Evolutionary conservation across 2,113 vertebrate genomes (phyloP).

Genomic region (Lagopus leucura): DNA sequence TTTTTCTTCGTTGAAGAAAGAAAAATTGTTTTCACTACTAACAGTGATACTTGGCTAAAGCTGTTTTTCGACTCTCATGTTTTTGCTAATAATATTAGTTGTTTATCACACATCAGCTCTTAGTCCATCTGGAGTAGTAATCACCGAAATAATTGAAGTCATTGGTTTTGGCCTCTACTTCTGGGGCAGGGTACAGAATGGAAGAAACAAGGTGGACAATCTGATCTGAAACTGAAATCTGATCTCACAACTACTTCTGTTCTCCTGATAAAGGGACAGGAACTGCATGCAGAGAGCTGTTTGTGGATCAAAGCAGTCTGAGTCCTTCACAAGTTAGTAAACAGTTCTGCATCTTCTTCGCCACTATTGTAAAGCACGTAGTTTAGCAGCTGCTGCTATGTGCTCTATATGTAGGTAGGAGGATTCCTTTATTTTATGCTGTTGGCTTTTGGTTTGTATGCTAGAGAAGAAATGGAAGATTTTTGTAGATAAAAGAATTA

Average conservation of each 20-base stretch:
- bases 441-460: not conserved
- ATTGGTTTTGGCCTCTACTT: not conserved
- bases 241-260: not conserved
- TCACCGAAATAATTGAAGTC: not conserved
- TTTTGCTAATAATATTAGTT: not conserved
- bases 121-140: not conserved
- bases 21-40: not conserved
- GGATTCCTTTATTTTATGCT: too few species aligned
- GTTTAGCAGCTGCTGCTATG: not conserved
- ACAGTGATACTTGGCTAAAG: not conserved
- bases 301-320: not conserved
- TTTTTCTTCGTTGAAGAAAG: not conserved
- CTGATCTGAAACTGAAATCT: not conserved
- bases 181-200: not conserved
- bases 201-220: not conserved
- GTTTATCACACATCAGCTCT: not conserved
- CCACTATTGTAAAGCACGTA: too few species aligned
- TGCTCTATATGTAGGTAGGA: too few species aligned
- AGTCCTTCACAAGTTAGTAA: not conserved
- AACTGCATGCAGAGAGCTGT: not conserved
- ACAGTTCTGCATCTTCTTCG: not conserved
- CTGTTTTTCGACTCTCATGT: not conserved
- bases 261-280: not conserved
- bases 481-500: not conserved
- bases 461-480: not conserved